Evolutionary conservation across 2,113 vertebrate genomes (phyloP).

Genomic region (Puffinus mauretanicus): DNA sequence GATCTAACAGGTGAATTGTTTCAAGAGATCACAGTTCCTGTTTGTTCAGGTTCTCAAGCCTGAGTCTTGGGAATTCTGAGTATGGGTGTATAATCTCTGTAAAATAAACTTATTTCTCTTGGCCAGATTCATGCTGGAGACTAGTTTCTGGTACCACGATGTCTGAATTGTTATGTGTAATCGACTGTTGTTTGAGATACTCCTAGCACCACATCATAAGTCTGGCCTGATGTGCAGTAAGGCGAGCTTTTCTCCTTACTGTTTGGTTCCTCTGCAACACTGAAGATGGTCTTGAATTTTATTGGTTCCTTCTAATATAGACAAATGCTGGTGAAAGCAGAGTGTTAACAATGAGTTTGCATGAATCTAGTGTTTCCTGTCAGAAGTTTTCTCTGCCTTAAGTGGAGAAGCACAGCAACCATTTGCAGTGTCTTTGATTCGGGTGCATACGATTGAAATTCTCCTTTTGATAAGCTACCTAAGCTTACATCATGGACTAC

Average conservation of each 20-base stretch:
- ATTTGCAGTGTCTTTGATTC: neutral
- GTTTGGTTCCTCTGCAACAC: neutral
- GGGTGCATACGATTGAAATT: neutral
- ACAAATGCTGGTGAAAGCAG: neutral
- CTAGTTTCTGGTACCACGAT: neutral
- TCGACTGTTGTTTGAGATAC: neutral
- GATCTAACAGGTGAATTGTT: neutral
- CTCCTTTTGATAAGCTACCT: neutral
- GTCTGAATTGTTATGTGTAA: neutral
- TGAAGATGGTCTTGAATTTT: neutral
- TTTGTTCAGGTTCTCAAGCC: neutral
- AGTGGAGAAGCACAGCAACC: neutral
- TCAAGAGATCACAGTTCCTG: neutral
- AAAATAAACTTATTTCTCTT: neutral
- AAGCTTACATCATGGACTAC: neutral
- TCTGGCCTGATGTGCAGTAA: neutral
- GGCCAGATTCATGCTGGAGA: neutral
- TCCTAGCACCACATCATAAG: neutral
- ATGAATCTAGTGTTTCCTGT: neutral
- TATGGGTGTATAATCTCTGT: neutral
- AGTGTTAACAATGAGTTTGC: neutral
- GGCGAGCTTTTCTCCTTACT: neutral
- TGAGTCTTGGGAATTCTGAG: neutral
- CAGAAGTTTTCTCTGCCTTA: neutral
- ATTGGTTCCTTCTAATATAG: neutral